Evolutionary conservation across 2,113 vertebrate genomes (phyloP).

Genomic region (Dromiciops gliroides): DNA sequence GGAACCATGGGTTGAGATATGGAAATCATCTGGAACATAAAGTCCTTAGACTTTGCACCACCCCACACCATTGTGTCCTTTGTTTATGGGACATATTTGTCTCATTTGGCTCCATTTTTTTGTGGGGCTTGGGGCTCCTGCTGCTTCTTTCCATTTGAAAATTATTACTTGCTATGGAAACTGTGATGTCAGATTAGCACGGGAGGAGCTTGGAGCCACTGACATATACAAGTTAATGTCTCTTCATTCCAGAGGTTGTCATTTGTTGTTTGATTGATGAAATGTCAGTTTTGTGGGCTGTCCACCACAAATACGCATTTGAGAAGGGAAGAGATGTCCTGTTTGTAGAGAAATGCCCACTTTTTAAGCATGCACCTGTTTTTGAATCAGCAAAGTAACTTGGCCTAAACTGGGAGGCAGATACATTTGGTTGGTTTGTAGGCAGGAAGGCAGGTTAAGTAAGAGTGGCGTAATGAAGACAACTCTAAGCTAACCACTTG

Average conservation of each 20-base stretch:
- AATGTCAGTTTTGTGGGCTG: neutral
- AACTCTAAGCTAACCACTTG: neutral
- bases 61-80: neutral
- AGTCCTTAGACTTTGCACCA: neutral
- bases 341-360: neutral
- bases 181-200: constrained; percentile 45
- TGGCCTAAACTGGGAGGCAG: neutral
- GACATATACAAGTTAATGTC: constrained; percentile 35
- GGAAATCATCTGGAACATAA: constrained; percentile 51
- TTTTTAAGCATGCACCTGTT: neutral
- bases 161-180: constrained; percentile 66
- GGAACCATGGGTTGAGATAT: neutral
- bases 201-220: neutral
- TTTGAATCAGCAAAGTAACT: neutral
- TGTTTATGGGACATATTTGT: constrained; percentile 46
- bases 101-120: constrained; percentile 48
- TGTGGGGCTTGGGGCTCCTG: constrained; percentile 36
- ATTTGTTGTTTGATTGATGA: constrained; percentile 32
- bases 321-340: neutral
- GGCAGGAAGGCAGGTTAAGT: neutral
- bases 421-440: neutral
- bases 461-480: neutral
- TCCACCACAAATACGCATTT: neutral
- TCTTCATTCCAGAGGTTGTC: constrained; percentile 18
- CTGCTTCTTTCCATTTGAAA: constrained; percentile 60